These are phyloP conservation scores for Arizona elegans DNA, from an alignment of 2,113 vertebrate species.

Conservation along the genomic window DNA sequence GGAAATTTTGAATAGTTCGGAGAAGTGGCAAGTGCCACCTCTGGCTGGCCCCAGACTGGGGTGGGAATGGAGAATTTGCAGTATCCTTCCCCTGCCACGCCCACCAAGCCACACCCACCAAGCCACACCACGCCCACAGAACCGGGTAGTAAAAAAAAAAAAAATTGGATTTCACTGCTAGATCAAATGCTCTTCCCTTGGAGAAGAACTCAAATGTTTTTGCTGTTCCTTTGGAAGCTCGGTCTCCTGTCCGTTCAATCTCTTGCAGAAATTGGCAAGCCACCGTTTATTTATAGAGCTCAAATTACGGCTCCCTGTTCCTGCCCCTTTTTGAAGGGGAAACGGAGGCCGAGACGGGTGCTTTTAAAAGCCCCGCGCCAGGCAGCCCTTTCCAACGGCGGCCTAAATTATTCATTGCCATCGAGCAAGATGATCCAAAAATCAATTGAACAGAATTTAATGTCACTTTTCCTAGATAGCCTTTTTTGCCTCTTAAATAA, in stretches of 20 bases:
- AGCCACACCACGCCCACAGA: too few relatives aligned
- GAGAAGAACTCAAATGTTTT: background rate
- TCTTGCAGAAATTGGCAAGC: background rate
- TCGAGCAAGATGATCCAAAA: conserved; percentile 3
- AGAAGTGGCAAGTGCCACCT: too few relatives aligned
- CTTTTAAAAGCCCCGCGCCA: background rate
- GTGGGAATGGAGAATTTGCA: too few relatives aligned
- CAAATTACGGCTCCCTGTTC: background rate
- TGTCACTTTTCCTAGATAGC: conserved; percentile 20
- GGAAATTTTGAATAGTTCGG: too few relatives aligned
- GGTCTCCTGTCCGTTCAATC: background rate
- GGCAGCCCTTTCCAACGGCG: background rate
- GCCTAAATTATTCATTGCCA: conserved; percentile 18
- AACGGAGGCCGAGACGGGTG: background rate
- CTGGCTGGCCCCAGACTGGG: too few relatives aligned
- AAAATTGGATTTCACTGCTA: too few relatives aligned
- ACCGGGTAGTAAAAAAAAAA: too few relatives aligned
- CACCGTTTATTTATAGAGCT: background rate
- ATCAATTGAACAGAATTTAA: background rate
- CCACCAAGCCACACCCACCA: too few relatives aligned
- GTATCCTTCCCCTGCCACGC: too few relatives aligned
- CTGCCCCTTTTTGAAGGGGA: background rate
- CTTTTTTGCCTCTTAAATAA: conserved; percentile 16
- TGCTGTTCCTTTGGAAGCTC: background rate
- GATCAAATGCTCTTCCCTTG: background rate